Evolutionary conservation across 1,140 invertebrate species (phyloP).

Genomic region (Drosophila mojavensis): DNA sequence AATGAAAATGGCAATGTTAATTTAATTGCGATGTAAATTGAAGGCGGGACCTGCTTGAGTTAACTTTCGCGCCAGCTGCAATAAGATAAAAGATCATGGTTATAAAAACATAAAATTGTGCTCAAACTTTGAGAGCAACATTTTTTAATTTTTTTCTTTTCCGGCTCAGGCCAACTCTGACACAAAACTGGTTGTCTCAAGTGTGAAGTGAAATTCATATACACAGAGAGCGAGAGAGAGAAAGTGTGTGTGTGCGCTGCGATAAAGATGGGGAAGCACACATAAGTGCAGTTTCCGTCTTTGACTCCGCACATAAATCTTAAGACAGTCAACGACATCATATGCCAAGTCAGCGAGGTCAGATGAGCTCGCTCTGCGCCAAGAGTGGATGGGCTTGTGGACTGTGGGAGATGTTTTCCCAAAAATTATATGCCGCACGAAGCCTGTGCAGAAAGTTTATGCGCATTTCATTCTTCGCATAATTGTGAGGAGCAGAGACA

Average conservation of each 20-base stretch:
- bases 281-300: constrained; percentile 78
- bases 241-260: not conserved
- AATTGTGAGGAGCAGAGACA: constrained; percentile 54
- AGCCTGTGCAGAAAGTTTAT: constrained; percentile 54
- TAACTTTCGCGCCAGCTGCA: constrained; percentile 43
- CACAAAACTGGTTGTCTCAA: constrained; percentile 78
- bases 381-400: not conserved
- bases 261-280: constrained; percentile 13
- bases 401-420: constrained; percentile 36
- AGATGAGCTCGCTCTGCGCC: constrained; percentile 6
- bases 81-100: constrained; percentile 55
- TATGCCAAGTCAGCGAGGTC: constrained; percentile 53
- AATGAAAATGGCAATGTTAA: constrained; percentile 26
- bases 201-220: constrained; percentile 74
- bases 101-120: constrained; percentile 62
- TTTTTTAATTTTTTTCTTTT: not conserved
- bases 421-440: constrained; percentile 61
- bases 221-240: not conserved
- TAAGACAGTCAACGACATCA: constrained; percentile 81
- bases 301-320: constrained; percentile 78
- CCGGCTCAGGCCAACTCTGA: constrained; percentile 34
- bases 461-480: constrained; percentile 64
- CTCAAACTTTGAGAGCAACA: constrained; percentile 51
- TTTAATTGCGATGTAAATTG: constrained; percentile 70
- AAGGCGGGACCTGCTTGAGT: constrained; percentile 50